Base-by-base conservation (phyloP, 2,797 vertebrate species). In the Apogon hyalosoma region DNA sequence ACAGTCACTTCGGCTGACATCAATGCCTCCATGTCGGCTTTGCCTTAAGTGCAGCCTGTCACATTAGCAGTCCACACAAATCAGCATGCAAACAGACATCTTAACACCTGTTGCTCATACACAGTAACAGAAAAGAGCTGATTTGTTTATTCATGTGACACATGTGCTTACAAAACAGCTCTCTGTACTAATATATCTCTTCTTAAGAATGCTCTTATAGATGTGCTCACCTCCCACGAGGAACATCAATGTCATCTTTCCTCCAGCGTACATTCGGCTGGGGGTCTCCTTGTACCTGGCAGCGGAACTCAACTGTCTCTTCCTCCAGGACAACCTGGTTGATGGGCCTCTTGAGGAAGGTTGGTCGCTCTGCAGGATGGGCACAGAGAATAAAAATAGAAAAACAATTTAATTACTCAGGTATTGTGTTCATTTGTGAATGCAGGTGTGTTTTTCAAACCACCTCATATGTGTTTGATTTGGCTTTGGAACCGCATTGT, bases 311-410 rank as follows among this genome's bases (percentile, higher is more conserved):
- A 79, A 98, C 95, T 0, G 85, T 88, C 82, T 99, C 97, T 62
- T 99, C 97, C 80, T 99, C 97, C 87, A 99, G 90, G 62, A 99
- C 95, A 90, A 99, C 96, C 90, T 98, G 98, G 94, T 99, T 99
- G 83, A 99, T 98, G 33, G 98, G 98, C 80, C 96, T 93, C 71
- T 96, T 94, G 81, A 97, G 93, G 92, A 99, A 98, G 9, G 96
- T 96, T 52, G 98, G 98, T 58, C 98, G 94, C 87, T 99, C 98
- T 99, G 89, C 80, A 55, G 52, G 39, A 61, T 0, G 36, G 19
- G 28, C 11, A 64, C 7, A 18, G 15, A 45, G 4, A 14, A 61
- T 1, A 28, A 18, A 62, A 48, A 41, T 5, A 12, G 2, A 65
- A 14, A 0, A 28, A 6, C 24, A 5, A 28, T 28, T 3, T 28